Percentiles rank a stretch among this genome's conserved stretches.
Conservation (phyloP, 2,888 invertebrate genomes). For the Troides oblongomaculatus region DNA sequence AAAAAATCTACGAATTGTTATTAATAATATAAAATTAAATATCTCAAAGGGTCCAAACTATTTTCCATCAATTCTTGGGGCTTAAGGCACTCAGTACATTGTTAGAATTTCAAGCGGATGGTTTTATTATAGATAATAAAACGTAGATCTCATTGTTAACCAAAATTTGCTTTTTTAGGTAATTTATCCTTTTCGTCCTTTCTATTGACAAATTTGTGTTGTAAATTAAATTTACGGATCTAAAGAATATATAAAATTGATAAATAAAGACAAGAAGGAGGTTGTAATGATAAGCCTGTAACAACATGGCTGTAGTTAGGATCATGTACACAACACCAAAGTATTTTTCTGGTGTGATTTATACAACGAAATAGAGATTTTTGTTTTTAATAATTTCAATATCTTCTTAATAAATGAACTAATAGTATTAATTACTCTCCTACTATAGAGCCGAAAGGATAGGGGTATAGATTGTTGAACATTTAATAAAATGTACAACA, state of each 20-base stretch:
- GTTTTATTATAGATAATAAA: conserved; percentile 5
- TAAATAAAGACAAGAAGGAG: too few relatives aligned
- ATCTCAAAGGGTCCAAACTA: background rate
- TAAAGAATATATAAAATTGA: background rate
- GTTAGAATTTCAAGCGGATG: conserved; percentile 24
- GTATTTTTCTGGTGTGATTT: too few relatives aligned
- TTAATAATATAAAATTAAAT: conserved; percentile 1
- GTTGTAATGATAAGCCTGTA: too few relatives aligned
- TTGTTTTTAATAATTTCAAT: too few relatives aligned
- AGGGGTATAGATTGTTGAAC: too few relatives aligned
- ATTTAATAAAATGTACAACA: too few relatives aligned
- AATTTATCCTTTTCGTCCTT: background rate
- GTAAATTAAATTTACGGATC: background rate
- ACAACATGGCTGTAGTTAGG: too few relatives aligned
- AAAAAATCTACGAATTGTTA: background rate
- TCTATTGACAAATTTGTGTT: background rate
- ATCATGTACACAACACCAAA: too few relatives aligned
- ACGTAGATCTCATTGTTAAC: conserved; percentile 14
- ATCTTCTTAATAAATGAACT: too few relatives aligned
- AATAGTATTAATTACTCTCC: too few relatives aligned
- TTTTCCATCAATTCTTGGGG: conserved; percentile 7
- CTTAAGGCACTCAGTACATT: conserved; percentile 13
- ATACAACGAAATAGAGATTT: too few relatives aligned
- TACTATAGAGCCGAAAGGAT: too few relatives aligned
- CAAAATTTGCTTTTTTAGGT: conserved; percentile 5